Conservation (phyloP, 2,888 invertebrate genomes). For the Conchocele bisecta region DNA sequence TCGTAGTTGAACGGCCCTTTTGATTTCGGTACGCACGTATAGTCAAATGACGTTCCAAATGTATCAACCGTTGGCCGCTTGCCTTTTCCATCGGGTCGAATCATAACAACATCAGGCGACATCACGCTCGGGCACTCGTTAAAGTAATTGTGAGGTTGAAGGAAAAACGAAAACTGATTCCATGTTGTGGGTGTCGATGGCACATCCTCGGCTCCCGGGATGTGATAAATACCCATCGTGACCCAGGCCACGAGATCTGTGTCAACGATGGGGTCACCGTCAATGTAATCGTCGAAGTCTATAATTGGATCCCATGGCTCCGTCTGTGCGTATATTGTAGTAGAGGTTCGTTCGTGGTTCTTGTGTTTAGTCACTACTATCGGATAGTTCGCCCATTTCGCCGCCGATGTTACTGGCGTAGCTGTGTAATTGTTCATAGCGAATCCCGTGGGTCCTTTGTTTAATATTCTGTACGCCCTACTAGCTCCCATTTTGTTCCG, state of each 20-base stretch:
- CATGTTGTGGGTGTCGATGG: constrained; percentile 75
- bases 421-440: constrained; percentile 57
- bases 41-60: constrained; percentile 29
- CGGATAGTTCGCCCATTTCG: constrained; percentile 70
- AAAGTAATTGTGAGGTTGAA: constrained; percentile 78
- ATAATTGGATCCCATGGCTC: constrained; percentile 69
- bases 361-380: constrained; percentile 71
- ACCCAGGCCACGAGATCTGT: constrained; percentile 78
- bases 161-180: constrained; percentile 67
- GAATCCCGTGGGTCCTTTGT: constrained; percentile 58
- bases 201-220: constrained; percentile 77
- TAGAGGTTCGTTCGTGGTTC: constrained; percentile 66
- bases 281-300: constrained; percentile 66
- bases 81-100: constrained; percentile 29
- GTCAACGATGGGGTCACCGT: constrained; percentile 69
- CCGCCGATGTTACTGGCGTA: constrained; percentile 47
- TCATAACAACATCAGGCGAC: constrained; percentile 65
- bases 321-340: constrained; percentile 69
- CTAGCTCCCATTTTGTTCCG: constrained; percentile 32
- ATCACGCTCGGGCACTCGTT: constrained; percentile 69
- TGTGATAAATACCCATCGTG: constrained; percentile 72
- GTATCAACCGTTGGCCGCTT: constrained; percentile 22
- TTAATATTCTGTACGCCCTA: constrained; percentile 65
- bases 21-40: constrained; percentile 31
- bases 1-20: constrained; percentile 35